A percentile compares a stretch with the other conserved stretches of the same genome.
Evolutionary conservation across 2,888 invertebrate genomes (phyloP).

Genomic region (Drosophila algonquin): DNA sequence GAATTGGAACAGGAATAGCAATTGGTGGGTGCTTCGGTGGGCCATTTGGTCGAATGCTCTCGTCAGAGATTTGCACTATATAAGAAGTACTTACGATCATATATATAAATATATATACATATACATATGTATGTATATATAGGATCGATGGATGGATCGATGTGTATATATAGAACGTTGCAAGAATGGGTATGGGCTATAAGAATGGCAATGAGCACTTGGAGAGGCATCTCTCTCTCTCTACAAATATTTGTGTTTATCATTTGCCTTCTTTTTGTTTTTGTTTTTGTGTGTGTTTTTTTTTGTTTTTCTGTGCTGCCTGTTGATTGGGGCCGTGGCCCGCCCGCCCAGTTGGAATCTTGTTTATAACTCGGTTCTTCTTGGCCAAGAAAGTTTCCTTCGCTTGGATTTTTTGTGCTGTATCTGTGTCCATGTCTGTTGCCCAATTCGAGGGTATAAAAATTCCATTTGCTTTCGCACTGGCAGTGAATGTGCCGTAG

Average conservation of each 20-base stretch:
- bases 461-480: slow-evolving; percentile 20
- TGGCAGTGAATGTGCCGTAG: slow-evolving; percentile 1
- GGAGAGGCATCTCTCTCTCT: slow-evolving; percentile 1
- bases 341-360: slow-evolving; percentile 22
- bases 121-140: slow-evolving; percentile 1
- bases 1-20: too few species aligned
- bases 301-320: not conserved
- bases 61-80: slow-evolving; percentile 14
- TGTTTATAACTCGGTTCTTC: slow-evolving; percentile 43
- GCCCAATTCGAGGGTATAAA: slow-evolving; percentile 32
- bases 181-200: not conserved
- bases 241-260: slow-evolving; percentile 18
- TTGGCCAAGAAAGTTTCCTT: slow-evolving; percentile 13
- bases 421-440: slow-evolving; percentile 6
- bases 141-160: not conserved
- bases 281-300: not conserved
- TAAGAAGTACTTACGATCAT: slow-evolving; percentile 8
- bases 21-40: not conserved
- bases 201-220: slow-evolving; percentile 17
- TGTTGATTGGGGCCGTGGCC: too few species aligned
- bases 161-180: slow-evolving; percentile 4
- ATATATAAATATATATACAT: not conserved
- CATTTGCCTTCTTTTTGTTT: not conserved
- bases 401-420: slow-evolving; percentile 7
- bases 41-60: slow-evolving; percentile 13